These are phyloP conservation scores for Euglossa dilemma DNA, from an alignment of 1,140 invertebrate genomes.

Conservation along the genomic window DNA sequence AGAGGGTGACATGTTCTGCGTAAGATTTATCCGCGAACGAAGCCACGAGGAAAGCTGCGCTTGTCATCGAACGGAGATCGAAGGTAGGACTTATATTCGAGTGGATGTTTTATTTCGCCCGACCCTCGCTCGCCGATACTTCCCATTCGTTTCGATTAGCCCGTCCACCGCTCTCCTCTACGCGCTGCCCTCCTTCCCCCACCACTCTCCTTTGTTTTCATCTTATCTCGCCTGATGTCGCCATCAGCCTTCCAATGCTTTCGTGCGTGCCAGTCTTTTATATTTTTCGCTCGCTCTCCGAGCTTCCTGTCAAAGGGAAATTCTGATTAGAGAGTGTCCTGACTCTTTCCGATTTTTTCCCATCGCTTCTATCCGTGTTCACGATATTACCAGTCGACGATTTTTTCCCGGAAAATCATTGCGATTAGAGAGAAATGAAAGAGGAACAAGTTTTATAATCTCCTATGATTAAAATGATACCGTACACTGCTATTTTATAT, in stretches of 20 bases:
- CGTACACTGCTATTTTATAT: no score
- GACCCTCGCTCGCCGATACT: not conserved
- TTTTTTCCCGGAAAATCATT: no score
- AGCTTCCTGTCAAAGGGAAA: not conserved
- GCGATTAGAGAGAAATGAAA: no score
- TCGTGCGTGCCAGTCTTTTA: not conserved
- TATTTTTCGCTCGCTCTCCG: not conserved
- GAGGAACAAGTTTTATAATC: no score
- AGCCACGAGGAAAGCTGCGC: conserved; percentile 43
- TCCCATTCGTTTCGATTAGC: conserved; percentile 4
- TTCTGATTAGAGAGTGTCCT: not conserved
- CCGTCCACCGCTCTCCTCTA: not conserved
- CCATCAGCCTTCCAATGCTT: not conserved
- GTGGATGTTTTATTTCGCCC: conserved; percentile 5
- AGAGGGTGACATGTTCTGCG: conserved; percentile 53
- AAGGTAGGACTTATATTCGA: conserved; percentile 34
- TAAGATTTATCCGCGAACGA: conserved; percentile 54
- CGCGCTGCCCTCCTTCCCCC: not conserved
- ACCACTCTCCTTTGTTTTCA: not conserved
- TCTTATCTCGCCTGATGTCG: no score
- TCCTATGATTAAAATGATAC: no score
- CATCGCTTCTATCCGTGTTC: not conserved
- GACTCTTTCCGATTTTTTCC: not conserved
- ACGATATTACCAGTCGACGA: no score
- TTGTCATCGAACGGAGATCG: conserved; percentile 33